phyloP scores from a whole-genome alignment of 2,888 invertebrate species.

The Parnassius orleans region DNA sequence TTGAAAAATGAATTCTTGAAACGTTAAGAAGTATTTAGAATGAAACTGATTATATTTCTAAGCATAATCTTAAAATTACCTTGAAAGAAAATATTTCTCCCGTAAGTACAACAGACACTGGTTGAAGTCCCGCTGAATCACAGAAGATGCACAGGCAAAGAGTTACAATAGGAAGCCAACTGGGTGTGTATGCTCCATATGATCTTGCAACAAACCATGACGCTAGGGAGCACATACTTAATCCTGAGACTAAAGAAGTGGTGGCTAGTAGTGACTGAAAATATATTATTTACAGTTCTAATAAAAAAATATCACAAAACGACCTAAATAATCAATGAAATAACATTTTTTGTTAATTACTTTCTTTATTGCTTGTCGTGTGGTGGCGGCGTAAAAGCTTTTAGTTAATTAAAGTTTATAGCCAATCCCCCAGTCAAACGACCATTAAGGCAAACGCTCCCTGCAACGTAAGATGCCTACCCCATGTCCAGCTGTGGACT shows the following conservation, averaged over 20 bases:
- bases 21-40: too few relatives aligned
- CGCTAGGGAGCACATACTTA: constrained; percentile 63
- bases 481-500: too few relatives aligned
- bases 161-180: constrained; percentile 74
- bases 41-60: too few relatives aligned
- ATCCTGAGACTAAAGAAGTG: constrained; percentile 58
- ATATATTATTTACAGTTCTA: not conserved
- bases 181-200: constrained; percentile 46
- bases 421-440: too few relatives aligned
- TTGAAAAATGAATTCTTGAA: too few relatives aligned
- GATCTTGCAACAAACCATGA: constrained; percentile 63
- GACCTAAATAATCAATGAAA: too few relatives aligned
- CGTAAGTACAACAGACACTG: constrained; percentile 71
- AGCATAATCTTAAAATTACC: constrained; percentile 37
- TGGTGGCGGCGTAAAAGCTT: too few relatives aligned
- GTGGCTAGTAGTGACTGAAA: constrained; percentile 54
- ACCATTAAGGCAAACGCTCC: too few relatives aligned
- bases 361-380: too few relatives aligned
- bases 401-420: too few relatives aligned
- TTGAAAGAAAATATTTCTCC: constrained; percentile 77
- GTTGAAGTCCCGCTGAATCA: constrained; percentile 75
- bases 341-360: too few relatives aligned
- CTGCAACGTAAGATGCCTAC: too few relatives aligned
- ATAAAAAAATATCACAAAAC: not conserved
- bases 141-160: constrained; percentile 75